Evolutionary conservation across 2,113 vertebrate species (phyloP).

Genomic region (Todiramphus saurophagus): DNA sequence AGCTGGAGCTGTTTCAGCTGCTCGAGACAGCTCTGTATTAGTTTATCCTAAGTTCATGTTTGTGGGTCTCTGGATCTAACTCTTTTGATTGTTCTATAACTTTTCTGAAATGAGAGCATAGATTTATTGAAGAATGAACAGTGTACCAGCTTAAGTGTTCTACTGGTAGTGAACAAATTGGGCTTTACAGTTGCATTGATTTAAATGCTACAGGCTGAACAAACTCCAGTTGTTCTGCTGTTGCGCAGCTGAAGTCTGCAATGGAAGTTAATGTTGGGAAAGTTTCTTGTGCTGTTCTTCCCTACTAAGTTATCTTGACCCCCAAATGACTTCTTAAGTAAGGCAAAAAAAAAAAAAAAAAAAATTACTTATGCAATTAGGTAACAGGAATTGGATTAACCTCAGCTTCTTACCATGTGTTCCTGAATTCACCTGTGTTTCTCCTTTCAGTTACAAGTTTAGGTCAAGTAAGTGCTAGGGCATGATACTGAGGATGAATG

Average conservation of each 20-base stretch:
- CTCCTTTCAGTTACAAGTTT: not conserved
- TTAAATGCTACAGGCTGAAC: not conserved
- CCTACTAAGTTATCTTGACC: slow-evolving; percentile 10
- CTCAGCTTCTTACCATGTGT: not conserved
- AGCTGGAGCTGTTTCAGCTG: slow-evolving; percentile 39
- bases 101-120: not conserved
- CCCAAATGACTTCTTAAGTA: slow-evolving; percentile 5
- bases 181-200: not conserved
- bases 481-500: not conserved
- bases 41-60: slow-evolving; percentile 37
- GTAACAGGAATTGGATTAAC: slow-evolving; percentile 28
- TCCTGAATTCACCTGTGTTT: slow-evolving; percentile 36
- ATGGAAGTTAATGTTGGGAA: slow-evolving; percentile 35
- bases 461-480: slow-evolving; percentile 14
- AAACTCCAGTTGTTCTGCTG: not conserved
- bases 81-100: slow-evolving; percentile 3
- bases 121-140: slow-evolving; percentile 1
- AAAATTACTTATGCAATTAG: not conserved
- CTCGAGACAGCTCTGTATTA: not conserved
- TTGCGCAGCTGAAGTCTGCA: not conserved
- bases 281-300: not conserved
- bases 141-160: not conserved
- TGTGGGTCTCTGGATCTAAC: not conserved
- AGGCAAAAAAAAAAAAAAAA: not conserved
- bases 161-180: not conserved